A percentile compares a stretch with the other conserved stretches of the same genome.
phyloP scores from a whole-genome alignment of 2,113 vertebrate genomes.

The Capricornis sumatraensis region DNA sequence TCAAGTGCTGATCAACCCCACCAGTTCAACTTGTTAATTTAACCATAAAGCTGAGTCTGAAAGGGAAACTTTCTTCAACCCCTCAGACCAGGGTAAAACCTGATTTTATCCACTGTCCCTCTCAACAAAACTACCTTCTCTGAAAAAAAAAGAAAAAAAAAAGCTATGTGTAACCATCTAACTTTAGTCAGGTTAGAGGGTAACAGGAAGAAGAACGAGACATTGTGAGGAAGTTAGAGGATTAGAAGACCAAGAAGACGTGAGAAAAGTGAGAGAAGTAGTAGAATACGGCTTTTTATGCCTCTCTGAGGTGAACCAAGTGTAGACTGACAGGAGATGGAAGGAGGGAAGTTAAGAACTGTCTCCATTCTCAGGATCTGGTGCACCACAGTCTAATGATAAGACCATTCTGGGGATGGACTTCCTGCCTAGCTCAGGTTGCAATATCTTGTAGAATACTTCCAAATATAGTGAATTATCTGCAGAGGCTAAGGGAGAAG shows the following conservation, averaged over 20 bases:
- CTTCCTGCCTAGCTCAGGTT: not conserved
- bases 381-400: not conserved
- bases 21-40: not conserved
- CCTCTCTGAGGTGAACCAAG: not conserved
- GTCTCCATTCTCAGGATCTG: not conserved
- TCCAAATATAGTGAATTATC: not conserved
- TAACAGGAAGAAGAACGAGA: not conserved
- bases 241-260: not conserved
- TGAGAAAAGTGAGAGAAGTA: not conserved
- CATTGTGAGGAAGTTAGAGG: fast-evolving
- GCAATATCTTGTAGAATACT: not conserved
- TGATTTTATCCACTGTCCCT: not conserved
- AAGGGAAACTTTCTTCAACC: not conserved
- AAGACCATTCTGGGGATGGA: not conserved
- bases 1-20: not conserved
- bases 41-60: not conserved
- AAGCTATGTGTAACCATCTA: not conserved
- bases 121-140: not conserved
- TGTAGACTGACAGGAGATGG: not conserved
- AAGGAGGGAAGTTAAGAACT: not conserved
- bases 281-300: not conserved
- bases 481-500: not conserved
- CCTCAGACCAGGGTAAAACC: not conserved
- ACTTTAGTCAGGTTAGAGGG: not conserved
- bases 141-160: not conserved